Base-by-base conservation (phyloP, 1,140 invertebrate species). In the Chymomyza costata region DNA sequence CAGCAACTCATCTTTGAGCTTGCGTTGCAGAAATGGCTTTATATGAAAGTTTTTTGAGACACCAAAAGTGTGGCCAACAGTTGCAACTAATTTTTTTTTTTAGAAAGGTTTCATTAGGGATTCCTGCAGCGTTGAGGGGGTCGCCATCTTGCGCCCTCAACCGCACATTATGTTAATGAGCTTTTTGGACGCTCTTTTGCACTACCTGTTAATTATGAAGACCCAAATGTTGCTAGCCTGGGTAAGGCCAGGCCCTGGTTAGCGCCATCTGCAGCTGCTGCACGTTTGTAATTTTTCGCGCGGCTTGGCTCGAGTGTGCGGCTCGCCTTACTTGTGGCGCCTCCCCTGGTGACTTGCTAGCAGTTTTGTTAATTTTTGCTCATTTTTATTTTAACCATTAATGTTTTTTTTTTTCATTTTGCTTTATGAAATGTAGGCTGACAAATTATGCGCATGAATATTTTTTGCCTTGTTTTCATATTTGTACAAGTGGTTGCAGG, bases 161-260 rank as follows among this genome's bases (percentile, higher is more conserved):
- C 71, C 71, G 71, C 71, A 78, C 71, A 76, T 76, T 76, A 76
- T 76, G 71, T 66, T 76, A 78, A 76, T 76, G 71, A 76, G 71
- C 71, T 50, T 65, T 76, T 74, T 50, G 47, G 52, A 47, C 55
- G 30, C 31, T 46, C 48, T 44, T 44, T 35, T 54, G 49, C 53
- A n/a, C 34, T 38, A 44, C 39, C 38, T 54, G 56, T 60, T 64
- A 55, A 60, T 60, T 60, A 49, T 49, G 46, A 35, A 15, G 15
- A 17, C 17, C 21, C 3, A 25, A 25, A 25, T 25, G n/a, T n/a
- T n/a, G 21, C 21, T 3, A 3, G 21, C 21, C 8, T 25, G 21
- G 21, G 3, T 25, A 3, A 3, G 8, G 21, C 21, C 21, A 25
- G 3, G 21, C 3, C 8, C 8, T 25, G 21, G 21, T 25, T 25